Base-by-base conservation (phyloP, 2,797 vertebrate species). In the Chelidonichthys spinosus region DNA sequence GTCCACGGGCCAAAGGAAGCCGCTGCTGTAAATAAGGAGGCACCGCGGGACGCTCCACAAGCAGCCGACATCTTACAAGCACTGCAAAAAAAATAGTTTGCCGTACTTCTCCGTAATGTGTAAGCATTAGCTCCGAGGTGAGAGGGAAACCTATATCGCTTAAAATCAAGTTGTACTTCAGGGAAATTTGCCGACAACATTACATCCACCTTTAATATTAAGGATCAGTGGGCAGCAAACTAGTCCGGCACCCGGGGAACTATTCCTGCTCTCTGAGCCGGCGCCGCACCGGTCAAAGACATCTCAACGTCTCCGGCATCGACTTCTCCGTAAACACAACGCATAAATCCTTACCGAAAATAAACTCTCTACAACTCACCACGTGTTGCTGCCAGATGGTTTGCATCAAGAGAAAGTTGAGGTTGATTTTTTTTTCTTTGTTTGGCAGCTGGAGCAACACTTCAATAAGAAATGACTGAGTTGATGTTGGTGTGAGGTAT, bases 81-180 rank as follows among this genome's bases (percentile, higher is more conserved):
- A 7, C 59, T 42, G 50, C 33, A 25, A 25, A 18, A 3, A 65
- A 11, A 39, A 39, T 7, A 43, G 32, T 42, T 25, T 39, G 7
- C 37, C 75, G 47, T 67, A 43, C 63, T 53, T 58, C 35, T 18
- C 10, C n/a, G n/a, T 52, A 10, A 61, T 44, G 63, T 5, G 46
- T 44, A 11, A 50, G 43, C 25, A 63, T 44, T 59, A n/a, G 9
- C 11, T 55, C 15, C 62, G 32, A 66, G 49, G 35, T 37, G 4
- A 14, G 4, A 36, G 25, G 25, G 32, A 13, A 62, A 62, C 25
- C 2, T 9, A 3, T 50, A 54, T 17, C 17, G 2, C 25, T 62
- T 54, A 37, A 46, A 52, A 5, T 15, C 13, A 0, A 7, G 6
- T 10, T 46, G 36, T 9, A 40, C 43, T n/a, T 4, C 40, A 0